Evolutionary conservation across 2,113 vertebrate genomes (phyloP).

Genomic region (Entosphenus tridentatus): DNA sequence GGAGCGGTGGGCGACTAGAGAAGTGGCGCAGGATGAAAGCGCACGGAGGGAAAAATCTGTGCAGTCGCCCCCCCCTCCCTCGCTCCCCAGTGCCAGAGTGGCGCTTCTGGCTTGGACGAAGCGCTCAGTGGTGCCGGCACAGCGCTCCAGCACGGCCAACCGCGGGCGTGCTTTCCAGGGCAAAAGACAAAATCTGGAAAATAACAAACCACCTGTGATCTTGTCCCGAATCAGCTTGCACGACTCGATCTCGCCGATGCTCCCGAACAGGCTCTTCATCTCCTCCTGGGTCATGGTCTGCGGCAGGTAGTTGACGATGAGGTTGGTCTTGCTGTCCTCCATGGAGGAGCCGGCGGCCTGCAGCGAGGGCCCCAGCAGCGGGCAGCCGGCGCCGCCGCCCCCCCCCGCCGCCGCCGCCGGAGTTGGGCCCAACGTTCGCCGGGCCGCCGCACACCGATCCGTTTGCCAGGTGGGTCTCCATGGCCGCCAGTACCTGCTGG

Average conservation of each 20-base stretch:
- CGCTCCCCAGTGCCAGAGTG: too few species aligned
- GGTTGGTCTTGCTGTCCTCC: constrained; percentile 95
- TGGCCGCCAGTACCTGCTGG: constrained; percentile 95
- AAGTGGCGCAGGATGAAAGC: too few species aligned
- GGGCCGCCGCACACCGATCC: constrained; percentile 86
- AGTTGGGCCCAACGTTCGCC: constrained; percentile 39
- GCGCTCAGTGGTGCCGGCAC: too few species aligned
- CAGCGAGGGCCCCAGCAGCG: constrained; percentile 35
- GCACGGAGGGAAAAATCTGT: too few species aligned
- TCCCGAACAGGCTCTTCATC: constrained; percentile 81
- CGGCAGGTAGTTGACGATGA: constrained; percentile 97
- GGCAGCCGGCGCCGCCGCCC: constrained; percentile 21
- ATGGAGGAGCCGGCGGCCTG: constrained; percentile 68
- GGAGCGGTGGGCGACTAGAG: too few species aligned
- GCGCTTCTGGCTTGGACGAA: too few species aligned
- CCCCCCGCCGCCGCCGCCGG: constrained; percentile 53
- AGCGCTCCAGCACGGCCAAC: too few species aligned
- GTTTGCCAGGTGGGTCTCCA: constrained; percentile 98
- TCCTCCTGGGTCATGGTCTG: constrained; percentile 97
- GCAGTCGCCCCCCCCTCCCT: too few species aligned
- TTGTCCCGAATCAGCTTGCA: constrained; percentile 95
- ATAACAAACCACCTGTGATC: constrained; percentile 55
- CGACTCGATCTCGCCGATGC: constrained; percentile 90
- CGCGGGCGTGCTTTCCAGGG: too few species aligned
- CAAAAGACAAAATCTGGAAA: constrained; percentile 6